Evolutionary conservation across 2,888 invertebrate genomes (phyloP).

Genomic region (Drosophila aldrichi): DNA sequence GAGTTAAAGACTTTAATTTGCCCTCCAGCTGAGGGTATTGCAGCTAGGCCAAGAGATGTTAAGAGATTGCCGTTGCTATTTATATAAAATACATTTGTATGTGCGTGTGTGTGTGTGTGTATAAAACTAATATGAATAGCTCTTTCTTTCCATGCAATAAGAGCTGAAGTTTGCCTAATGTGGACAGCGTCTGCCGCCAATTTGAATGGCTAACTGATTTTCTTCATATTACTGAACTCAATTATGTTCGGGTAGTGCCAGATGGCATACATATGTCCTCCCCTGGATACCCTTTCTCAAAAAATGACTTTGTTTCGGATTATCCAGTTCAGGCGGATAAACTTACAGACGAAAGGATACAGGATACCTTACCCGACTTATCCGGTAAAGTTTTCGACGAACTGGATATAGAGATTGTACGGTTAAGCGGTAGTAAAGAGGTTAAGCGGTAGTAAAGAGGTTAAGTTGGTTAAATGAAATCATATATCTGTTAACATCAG

Average conservation of each 20-base stretch:
- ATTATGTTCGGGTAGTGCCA: neutral
- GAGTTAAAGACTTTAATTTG: conserved; percentile 6
- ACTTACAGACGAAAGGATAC: too few relatives aligned
- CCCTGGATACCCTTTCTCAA: neutral
- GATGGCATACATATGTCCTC: neutral
- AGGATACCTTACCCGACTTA: too few relatives aligned
- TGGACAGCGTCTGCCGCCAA: neutral
- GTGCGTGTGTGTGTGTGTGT: neutral
- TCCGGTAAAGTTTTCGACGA: too few relatives aligned
- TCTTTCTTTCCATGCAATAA: neutral
- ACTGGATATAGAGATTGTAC: too few relatives aligned
- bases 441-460: too few relatives aligned
- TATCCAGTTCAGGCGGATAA: too few relatives aligned
- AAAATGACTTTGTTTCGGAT: neutral
- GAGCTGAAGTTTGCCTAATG: neutral
- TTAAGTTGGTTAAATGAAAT: too few relatives aligned
- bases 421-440: too few relatives aligned
- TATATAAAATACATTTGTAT: neutral
- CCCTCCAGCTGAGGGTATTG: neutral
- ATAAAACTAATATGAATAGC: neutral
- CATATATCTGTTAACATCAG: too few relatives aligned
- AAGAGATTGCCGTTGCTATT: neutral
- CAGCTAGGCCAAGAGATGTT: neutral
- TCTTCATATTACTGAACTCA: too few relatives aligned
- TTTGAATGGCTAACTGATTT: neutral